Conservation (phyloP, 2,113 vertebrate species). For the Dromaius novaehollandiae region DNA sequence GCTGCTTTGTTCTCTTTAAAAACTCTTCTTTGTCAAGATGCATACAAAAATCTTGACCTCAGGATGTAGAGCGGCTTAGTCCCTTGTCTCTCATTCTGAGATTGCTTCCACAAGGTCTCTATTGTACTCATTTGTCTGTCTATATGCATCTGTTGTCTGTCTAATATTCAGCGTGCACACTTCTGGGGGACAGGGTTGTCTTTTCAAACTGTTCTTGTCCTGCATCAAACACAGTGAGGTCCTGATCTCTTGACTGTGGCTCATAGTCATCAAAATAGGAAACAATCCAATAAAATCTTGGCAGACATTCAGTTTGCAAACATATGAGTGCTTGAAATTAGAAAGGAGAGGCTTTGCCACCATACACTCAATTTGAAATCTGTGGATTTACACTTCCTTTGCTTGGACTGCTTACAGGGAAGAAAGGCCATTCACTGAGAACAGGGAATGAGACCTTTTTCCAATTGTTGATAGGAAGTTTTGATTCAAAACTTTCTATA, state of each 20-base stretch:
- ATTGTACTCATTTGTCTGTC: neutral
- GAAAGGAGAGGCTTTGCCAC: neutral
- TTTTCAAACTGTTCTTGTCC: neutral
- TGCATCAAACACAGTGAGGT: neutral
- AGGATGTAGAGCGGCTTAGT: rapidly evolving
- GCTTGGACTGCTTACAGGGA: neutral
- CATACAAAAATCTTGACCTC: neutral
- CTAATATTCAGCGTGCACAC: too few species aligned
- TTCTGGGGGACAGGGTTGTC: neutral
- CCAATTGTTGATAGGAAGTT: neutral
- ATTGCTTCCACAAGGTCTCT: neutral
- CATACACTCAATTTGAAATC: neutral
- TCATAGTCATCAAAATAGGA: neutral
- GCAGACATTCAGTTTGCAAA: neutral
- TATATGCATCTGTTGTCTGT: neutral
- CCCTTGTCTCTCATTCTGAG: neutral
- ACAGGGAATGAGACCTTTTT: neutral
- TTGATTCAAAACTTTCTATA: neutral
- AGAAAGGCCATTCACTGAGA: neutral
- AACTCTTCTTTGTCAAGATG: neutral
- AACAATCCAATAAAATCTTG: neutral
- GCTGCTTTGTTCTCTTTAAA: neutral
- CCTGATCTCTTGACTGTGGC: neutral
- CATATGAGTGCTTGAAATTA: neutral
- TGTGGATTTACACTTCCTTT: neutral